Conservation (phyloP, 2,797 vertebrate species). For the Aeoliscus strigatus region DNA sequence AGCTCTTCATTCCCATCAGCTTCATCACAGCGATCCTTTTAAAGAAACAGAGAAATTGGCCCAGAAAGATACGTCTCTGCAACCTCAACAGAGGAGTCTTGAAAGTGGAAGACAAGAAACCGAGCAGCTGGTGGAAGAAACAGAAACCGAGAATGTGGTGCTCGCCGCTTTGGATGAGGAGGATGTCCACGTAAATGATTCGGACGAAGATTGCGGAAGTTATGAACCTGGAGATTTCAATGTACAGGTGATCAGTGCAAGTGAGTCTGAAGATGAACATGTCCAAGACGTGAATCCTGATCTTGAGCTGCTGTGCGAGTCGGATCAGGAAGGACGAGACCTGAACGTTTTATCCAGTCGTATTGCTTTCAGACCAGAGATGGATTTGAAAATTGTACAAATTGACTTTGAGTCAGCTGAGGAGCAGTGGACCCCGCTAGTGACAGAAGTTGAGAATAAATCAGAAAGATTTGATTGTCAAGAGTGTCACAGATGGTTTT, state of each 20-base stretch:
- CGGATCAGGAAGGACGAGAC: constrained; percentile 66
- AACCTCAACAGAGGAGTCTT: constrained; percentile 23
- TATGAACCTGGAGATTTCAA: constrained; percentile 64
- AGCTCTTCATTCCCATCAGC: constrained; percentile 76
- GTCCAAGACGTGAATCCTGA: constrained; percentile 62
- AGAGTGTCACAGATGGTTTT: constrained; percentile 72
- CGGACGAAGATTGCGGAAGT: constrained; percentile 53
- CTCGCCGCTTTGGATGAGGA: constrained; percentile 19
- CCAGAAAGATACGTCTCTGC: background rate
- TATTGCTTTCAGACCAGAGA: constrained; percentile 48
- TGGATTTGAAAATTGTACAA: constrained; percentile 75
- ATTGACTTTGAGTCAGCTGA: constrained; percentile 63
- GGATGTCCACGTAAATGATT: constrained; percentile 20
- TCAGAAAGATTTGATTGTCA: constrained; percentile 65
- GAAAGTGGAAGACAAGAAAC: constrained; percentile 24
- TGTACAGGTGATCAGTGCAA: constrained; percentile 71
- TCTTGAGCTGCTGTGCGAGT: constrained; percentile 72
- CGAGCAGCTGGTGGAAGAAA: constrained; percentile 14
- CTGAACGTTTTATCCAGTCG: constrained; percentile 8
- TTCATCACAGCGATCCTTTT: constrained; percentile 71
- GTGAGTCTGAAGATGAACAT: constrained; percentile 63
- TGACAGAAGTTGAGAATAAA: constrained; percentile 6
- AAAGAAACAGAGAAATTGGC: constrained; percentile 51
- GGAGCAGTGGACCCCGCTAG: constrained; percentile 14
- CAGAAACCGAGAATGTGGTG: constrained; percentile 17